A percentile compares a stretch with the other conserved stretches of the same genome.
phyloP scores from a whole-genome alignment of 2,113 vertebrate genomes.

The Egretta garzetta region DNA sequence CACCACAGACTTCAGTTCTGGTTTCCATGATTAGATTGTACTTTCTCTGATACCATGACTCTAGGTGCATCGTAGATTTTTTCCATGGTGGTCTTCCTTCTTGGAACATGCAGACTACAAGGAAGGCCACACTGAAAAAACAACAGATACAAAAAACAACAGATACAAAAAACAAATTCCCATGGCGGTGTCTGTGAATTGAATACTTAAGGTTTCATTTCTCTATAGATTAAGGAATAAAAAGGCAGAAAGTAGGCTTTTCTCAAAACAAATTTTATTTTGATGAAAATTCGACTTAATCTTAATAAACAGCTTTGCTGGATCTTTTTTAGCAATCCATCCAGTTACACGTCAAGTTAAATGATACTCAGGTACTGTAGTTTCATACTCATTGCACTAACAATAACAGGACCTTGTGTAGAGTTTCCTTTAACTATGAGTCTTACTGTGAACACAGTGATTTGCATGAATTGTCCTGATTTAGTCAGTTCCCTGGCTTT shows the following conservation, averaged over 20 bases:
- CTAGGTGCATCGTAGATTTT: background rate
- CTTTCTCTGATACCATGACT: background rate
- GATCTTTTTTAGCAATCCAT: background rate
- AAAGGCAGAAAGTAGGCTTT: background rate
- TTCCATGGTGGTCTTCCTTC: background rate
- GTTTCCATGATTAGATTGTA: background rate
- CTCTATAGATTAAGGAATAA: background rate
- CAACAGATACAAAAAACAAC: background rate
- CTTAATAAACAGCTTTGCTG: background rate
- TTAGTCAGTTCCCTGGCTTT: background rate
- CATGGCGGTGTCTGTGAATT: background rate
- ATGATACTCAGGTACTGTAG: background rate
- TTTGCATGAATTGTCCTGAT: slow-evolving; percentile 14
- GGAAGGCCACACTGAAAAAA: background rate
- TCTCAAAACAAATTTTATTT: background rate
- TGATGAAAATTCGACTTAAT: background rate
- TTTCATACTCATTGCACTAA: background rate
- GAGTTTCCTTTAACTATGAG: background rate
- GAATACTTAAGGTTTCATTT: background rate
- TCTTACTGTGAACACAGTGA: background rate
- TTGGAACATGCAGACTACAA: background rate
- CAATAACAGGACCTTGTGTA: background rate
- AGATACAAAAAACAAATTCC: background rate
- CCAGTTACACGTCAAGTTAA: background rate
- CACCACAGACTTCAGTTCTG: background rate